These are phyloP conservation scores for Campoletis raptor DNA, from an alignment of 2,888 invertebrate genomes.

Conservation along the genomic window DNA sequence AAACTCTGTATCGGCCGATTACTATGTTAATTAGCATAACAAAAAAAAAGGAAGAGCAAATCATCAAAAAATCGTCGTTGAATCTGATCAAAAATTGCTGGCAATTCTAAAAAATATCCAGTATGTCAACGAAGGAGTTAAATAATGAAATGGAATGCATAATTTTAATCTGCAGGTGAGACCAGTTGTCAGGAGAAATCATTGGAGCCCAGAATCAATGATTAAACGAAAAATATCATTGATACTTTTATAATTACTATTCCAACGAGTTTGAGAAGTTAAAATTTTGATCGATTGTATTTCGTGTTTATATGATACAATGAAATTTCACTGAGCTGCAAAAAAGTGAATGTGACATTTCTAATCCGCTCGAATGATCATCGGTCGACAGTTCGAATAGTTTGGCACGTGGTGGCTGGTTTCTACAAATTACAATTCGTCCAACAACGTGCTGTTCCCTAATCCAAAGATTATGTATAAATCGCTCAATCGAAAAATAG, in stretches of 20 bases:
- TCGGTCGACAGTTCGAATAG: constrained; percentile 7
- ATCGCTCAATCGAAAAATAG: constrained; percentile 17
- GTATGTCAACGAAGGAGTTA: no score
- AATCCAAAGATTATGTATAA: constrained; percentile 37
- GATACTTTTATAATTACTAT: neutral
- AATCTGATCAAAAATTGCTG: no score
- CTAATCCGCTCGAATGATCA: constrained; percentile 35
- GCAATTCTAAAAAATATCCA: no score
- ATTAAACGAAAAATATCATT: neutral
- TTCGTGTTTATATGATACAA: neutral
- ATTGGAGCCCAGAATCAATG: neutral
- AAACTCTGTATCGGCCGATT: no score
- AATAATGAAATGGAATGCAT: no score
- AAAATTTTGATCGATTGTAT: neutral
- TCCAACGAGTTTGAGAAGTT: neutral
- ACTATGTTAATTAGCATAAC: no score
- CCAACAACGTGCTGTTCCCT: neutral
- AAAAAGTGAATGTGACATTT: constrained; percentile 43
- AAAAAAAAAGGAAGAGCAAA: no score
- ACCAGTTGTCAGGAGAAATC: neutral
- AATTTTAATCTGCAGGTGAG: no score
- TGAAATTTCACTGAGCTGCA: constrained; percentile 18
- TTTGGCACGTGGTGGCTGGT: constrained; percentile 52
- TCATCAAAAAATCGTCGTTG: no score
- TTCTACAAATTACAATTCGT: constrained; percentile 19